These are phyloP conservation scores for Philereme transversata DNA, from an alignment of 2,888 invertebrate genomes.

Conservation along the genomic window DNA sequence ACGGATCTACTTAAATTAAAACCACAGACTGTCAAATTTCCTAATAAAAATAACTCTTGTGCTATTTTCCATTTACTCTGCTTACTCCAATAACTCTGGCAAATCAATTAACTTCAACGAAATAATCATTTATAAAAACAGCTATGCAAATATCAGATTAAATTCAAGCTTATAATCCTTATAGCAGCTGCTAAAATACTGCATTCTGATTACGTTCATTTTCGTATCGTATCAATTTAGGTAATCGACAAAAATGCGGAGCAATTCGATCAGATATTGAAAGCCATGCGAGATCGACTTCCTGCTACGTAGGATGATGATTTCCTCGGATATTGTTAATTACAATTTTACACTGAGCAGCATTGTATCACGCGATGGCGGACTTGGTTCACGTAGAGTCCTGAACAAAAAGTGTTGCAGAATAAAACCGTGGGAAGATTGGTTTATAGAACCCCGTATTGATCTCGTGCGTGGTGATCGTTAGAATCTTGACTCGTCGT, in stretches of 20 bases:
- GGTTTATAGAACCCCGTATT: constrained; percentile 27
- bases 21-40: too few relatives aligned
- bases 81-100: too few relatives aligned
- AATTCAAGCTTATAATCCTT: background rate
- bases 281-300: constrained; percentile 45
- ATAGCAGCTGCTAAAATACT: constrained; percentile 8
- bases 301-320: constrained; percentile 27
- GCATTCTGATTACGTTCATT: constrained; percentile 1
- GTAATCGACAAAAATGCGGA: constrained; percentile 23
- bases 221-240: background rate
- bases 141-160: background rate
- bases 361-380: constrained; percentile 58
- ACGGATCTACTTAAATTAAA: too few relatives aligned
- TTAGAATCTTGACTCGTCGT: constrained; percentile 16
- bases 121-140: background rate
- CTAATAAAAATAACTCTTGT: too few relatives aligned
- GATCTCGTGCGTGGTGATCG: constrained; percentile 23
- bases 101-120: too few relatives aligned
- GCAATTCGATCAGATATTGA: constrained; percentile 43
- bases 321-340: constrained; percentile 30
- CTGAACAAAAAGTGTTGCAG: constrained; percentile 48
- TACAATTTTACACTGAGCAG: constrained; percentile 26
- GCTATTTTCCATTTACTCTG: too few relatives aligned
- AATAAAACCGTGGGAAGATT: constrained; percentile 54
- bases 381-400: constrained; percentile 46